Evolutionary conservation across 1,140 invertebrate genomes (phyloP), one percentile per base, ranked within the genome.

Genomic region (Drosophila fuyamai): DNA sequence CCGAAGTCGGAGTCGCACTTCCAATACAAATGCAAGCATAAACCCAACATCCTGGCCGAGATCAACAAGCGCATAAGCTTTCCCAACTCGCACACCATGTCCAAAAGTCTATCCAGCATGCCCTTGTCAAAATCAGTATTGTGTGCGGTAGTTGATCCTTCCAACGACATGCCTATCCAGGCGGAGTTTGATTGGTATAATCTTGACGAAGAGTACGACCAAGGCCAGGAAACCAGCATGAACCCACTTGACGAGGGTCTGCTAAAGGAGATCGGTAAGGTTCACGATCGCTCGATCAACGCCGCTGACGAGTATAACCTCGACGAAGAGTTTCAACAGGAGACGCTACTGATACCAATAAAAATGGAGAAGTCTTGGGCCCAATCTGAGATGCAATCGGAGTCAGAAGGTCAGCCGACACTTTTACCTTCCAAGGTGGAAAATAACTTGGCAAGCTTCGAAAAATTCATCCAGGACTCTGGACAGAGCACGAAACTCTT

Each of bases 101-200:
- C 77, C 48, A 82, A 76, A 27, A 65, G 72, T 7, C 50, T 68
- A 13, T 48, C 63, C 7, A 66, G 41, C 36, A 80, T 58, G 7
- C 58, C 74, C 3, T 56, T 48, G 38, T 63, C 59, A 4, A 77
- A 80, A 9, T 76, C 74, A 0, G 43, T 59, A 7, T 61, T 68
- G 5, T 23, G 10, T 10, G 59, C 79, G 41, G 18, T 84, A 32
- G 56, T 58, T 7, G 66, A 57, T 18, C 44, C 73, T 10, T 47
- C 72, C 4, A 51, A n/a, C 9, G 80, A 66, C 18, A 58, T 91
- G 23, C 88, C 91, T 0, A 62, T 92, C 7, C 90, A 92, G 53
- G 89, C 89, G 2, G 92, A 92, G 54, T 92, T 92, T 32, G 92
- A 92, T 67, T 92, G 91, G 92, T 92, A 92, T 58, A 92, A 92